These are phyloP conservation scores for Rhynchophorus ferrugineus DNA, from an alignment of 1,140 invertebrate species.

Conservation along the genomic window DNA sequence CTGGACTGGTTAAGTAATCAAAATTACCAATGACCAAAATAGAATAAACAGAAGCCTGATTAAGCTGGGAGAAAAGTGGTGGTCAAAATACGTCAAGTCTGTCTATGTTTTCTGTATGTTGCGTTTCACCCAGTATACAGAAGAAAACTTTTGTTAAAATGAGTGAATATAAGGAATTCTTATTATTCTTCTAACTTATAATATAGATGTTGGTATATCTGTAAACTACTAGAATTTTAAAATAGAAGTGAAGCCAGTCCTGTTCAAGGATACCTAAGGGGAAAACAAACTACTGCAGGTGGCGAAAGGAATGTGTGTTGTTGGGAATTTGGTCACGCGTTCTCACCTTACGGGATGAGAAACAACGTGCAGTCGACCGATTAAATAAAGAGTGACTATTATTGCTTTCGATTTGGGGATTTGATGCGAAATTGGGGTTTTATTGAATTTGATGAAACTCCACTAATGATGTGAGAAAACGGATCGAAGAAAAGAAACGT, in stretches of 20 bases:
- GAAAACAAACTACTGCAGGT: conserved; percentile 2
- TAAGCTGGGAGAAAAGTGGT: too few relatives aligned
- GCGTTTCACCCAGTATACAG: too few relatives aligned
- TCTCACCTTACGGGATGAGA: conserved; percentile 7
- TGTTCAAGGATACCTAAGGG: background rate
- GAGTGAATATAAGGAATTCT: too few relatives aligned
- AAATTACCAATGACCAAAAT: too few relatives aligned
- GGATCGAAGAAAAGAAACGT: background rate
- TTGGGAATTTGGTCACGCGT: conserved; percentile 15
- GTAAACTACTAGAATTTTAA: too few relatives aligned
- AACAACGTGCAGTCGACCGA: conserved; percentile 3
- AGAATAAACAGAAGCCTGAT: too few relatives aligned
- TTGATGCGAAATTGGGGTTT: conserved; percentile 7
- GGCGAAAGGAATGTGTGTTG: conserved; percentile 10
- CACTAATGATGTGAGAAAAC: conserved; percentile 1
- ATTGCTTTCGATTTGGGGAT: conserved; percentile 8
- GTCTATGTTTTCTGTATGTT: too few relatives aligned
- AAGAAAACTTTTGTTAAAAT: too few relatives aligned
- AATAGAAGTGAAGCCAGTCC: background rate
- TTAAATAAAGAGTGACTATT: conserved; percentile 9
- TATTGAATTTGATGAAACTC: conserved; percentile 9
- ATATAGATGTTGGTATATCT: too few relatives aligned
- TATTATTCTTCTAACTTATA: too few relatives aligned
- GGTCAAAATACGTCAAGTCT: too few relatives aligned
- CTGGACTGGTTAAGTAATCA: too few relatives aligned